phyloP scores from a whole-genome alignment of 64 coral and sea anemone genomes.

The Montipora foliosa region DNA sequence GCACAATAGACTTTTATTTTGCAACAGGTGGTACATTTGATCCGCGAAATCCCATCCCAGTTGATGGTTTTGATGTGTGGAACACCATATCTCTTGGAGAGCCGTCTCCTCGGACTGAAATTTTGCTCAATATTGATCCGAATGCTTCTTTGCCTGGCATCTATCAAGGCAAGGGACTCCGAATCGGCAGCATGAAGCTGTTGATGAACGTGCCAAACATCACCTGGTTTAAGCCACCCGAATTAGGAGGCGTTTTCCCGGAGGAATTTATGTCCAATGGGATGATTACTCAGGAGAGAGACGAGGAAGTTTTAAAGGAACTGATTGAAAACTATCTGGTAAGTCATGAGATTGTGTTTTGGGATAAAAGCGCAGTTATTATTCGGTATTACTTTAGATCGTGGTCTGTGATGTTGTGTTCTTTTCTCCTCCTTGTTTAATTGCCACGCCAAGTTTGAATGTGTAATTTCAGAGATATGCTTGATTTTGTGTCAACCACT shows the following conservation, averaged over 20 bases:
- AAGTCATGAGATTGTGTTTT: background rate
- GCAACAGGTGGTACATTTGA: constrained; percentile 22
- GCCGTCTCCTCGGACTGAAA: constrained; percentile 80
- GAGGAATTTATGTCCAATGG: background rate
- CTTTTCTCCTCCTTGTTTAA: too few species aligned
- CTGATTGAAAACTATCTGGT: background rate
- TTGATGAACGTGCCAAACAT: constrained; percentile 73
- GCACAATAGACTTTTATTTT: background rate
- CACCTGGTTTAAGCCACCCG: constrained; percentile 82
- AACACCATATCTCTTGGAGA: constrained; percentile 58
- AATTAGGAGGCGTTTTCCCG: constrained; percentile 7
- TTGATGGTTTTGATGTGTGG: constrained; percentile 88
- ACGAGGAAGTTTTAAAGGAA: background rate
- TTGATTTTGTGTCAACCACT: too few species aligned
- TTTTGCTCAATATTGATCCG: constrained; percentile 84
- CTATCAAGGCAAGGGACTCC: constrained; percentile 71
- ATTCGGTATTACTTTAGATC: too few species aligned
- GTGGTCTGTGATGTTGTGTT: too few species aligned
- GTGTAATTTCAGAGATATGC: too few species aligned
- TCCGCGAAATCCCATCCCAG: constrained; percentile 34
- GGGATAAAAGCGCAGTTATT: too few species aligned
- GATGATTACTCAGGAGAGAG: background rate
- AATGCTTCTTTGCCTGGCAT: background rate
- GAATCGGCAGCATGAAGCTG: constrained; percentile 84
- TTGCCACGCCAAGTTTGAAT: too few species aligned